Evolutionary conservation across 2,113 vertebrate species (phyloP).

Genomic region (Actenoides hombroni): DNA sequence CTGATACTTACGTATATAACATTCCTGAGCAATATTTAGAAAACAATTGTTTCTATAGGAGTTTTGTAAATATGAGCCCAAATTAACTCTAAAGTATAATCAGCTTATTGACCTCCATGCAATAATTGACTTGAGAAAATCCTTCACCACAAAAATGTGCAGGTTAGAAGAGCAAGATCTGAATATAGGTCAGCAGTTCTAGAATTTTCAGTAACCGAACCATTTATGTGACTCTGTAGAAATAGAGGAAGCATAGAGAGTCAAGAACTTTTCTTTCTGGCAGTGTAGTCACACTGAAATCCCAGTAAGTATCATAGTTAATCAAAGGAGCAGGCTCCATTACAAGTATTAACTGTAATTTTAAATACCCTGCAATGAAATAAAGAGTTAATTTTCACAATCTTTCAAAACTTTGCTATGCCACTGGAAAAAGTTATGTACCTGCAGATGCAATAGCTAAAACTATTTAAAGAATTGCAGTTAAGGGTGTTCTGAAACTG

Average conservation of each 20-base stretch:
- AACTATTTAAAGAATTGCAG: background rate
- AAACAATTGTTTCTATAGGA: slow-evolving; percentile 60
- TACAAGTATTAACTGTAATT: background rate
- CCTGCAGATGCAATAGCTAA: background rate
- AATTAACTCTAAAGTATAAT: slow-evolving; percentile 47
- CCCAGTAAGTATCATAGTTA: background rate
- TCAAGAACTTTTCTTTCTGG: background rate
- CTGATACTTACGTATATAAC: slow-evolving; percentile 47
- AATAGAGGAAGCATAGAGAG: background rate
- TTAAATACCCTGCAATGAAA: background rate
- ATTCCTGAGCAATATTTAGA: slow-evolving; percentile 62
- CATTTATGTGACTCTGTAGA: background rate
- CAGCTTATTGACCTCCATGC: slow-evolving; percentile 13
- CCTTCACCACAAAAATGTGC: slow-evolving; percentile 2
- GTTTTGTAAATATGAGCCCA: slow-evolving; percentile 59
- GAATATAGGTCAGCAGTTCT: background rate
- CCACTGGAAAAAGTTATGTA: background rate
- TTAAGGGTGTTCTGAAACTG: background rate
- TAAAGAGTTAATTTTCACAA: background rate
- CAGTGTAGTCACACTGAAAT: background rate
- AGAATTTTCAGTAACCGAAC: background rate
- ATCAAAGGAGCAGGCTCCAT: background rate
- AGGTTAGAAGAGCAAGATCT: background rate
- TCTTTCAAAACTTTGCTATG: background rate
- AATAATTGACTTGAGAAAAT: slow-evolving; percentile 26